A percentile compares a stretch with the other conserved stretches of the same genome.
phyloP scores from a whole-genome alignment of 2,113 vertebrate species.

The Hiodon tergisus region DNA sequence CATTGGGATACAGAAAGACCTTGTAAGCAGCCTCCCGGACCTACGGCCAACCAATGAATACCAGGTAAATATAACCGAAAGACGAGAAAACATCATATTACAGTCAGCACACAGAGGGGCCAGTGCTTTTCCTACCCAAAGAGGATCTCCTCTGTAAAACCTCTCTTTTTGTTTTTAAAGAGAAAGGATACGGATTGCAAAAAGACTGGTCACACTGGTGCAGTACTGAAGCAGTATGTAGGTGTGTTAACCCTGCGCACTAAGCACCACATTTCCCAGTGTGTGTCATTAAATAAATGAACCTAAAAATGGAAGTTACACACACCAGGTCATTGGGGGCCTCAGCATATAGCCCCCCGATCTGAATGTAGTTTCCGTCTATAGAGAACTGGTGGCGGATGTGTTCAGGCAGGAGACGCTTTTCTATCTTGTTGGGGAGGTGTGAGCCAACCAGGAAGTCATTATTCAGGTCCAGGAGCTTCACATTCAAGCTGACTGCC shows the following conservation, averaged over 20 bases:
- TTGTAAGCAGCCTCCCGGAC: constrained; percentile 92
- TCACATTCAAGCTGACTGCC: constrained; percentile 82
- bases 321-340: constrained; percentile 80
- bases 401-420: constrained; percentile 72
- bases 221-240: not conserved
- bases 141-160: too few relatives aligned
- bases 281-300: too few relatives aligned
- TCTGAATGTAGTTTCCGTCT: constrained; percentile 71
- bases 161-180: too few relatives aligned
- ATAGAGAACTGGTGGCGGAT: constrained; percentile 68
- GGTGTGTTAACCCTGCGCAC: not conserved
- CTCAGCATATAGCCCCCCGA: constrained; percentile 81
- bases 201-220: not conserved
- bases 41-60: constrained; percentile 48
- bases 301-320: constrained; percentile 1
- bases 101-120: not conserved
- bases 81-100: not conserved
- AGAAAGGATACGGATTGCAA: not conserved
- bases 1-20: constrained; percentile 84
- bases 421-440: constrained; percentile 80
- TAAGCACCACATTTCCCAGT: too few relatives aligned
- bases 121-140: not conserved
- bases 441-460: constrained; percentile 79
- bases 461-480: constrained; percentile 83
- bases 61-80: constrained; percentile 7